A percentile compares a stretch with the other conserved stretches of the same genome.
These are phyloP conservation scores for Sphyrna mokarran DNA, from an alignment of 2,113 vertebrate genomes.

Conservation along the genomic window DNA sequence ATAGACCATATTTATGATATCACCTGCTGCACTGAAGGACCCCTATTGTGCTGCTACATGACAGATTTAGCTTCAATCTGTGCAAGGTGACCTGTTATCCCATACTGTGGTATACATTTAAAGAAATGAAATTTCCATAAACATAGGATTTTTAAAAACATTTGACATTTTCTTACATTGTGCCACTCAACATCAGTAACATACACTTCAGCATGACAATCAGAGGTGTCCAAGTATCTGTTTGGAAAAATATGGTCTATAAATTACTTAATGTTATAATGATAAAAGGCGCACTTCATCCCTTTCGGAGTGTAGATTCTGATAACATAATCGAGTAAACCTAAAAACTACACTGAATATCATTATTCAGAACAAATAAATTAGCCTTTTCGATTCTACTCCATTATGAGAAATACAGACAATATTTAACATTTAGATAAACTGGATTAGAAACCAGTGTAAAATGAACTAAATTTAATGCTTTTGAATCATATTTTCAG, in stretches of 20 bases:
- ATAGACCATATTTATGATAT: slow-evolving; percentile 13
- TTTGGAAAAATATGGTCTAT: slow-evolving; percentile 23
- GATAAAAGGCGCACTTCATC: neutral
- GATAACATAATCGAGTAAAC: neutral
- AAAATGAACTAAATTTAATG: neutral
- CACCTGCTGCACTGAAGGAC: neutral
- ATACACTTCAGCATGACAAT: neutral
- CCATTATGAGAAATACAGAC: neutral
- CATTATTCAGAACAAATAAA: neutral
- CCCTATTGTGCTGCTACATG: neutral
- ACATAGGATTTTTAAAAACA: neutral
- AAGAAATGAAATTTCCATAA: neutral
- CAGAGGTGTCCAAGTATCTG: slow-evolving; percentile 5
- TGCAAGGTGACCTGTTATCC: neutral
- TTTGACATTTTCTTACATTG: slow-evolving; percentile 15
- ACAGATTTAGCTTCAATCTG: neutral
- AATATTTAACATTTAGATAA: neutral
- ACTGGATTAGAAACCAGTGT: neutral
- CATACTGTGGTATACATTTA: neutral
- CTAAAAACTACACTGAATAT: slow-evolving; percentile 26
- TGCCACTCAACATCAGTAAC: neutral
- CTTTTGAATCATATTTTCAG: slow-evolving; percentile 1
- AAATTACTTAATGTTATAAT: neutral
- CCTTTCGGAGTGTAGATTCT: neutral
- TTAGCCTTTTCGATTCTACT: neutral